phyloP scores from a whole-genome alignment of 2,888 invertebrate species.

The Pyrgus malvae region DNA sequence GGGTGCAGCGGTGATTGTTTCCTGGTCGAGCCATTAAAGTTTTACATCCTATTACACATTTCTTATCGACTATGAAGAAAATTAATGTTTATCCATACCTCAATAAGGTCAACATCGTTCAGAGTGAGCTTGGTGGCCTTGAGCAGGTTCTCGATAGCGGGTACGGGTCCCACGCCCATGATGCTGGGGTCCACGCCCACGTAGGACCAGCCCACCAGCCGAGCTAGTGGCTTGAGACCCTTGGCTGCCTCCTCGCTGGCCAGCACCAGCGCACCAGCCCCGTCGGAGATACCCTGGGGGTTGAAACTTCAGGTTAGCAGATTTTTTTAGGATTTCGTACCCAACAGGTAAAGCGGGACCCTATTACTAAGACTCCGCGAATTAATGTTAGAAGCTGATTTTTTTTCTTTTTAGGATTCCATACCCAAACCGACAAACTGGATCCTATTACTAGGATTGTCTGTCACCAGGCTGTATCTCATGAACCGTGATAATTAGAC shows the following conservation, averaged over 20 bases:
- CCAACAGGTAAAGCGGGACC: too few species aligned
- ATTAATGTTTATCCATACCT: constrained; percentile 79
- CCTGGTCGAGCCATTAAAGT: too few species aligned
- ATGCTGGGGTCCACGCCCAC: constrained; percentile 98
- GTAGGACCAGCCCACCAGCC: constrained; percentile 94
- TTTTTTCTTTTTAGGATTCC: too few species aligned
- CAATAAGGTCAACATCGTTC: constrained; percentile 95
- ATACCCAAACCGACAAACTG: too few species aligned
- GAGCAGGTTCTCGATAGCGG: constrained; percentile 94
- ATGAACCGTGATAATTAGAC: too few species aligned
- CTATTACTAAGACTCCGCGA: too few species aligned
- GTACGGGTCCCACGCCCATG: constrained; percentile 98
- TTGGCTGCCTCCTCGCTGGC: constrained; percentile 95
- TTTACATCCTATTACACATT: too few species aligned
- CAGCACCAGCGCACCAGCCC: constrained; percentile 95
- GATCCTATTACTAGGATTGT: too few species aligned
- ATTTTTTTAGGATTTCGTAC: too few species aligned
- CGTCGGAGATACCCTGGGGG: constrained; percentile 95
- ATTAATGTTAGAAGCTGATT: too few species aligned
- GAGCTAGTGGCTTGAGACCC: constrained; percentile 93
- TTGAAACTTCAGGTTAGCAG: background rate
- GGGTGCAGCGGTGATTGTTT: too few species aligned
- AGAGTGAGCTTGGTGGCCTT: constrained; percentile 89
- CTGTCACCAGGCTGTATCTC: too few species aligned
- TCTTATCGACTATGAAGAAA: background rate